Evolutionary conservation across 2,888 invertebrate species (phyloP).

Genomic region (Ochropleura leucogaster): DNA sequence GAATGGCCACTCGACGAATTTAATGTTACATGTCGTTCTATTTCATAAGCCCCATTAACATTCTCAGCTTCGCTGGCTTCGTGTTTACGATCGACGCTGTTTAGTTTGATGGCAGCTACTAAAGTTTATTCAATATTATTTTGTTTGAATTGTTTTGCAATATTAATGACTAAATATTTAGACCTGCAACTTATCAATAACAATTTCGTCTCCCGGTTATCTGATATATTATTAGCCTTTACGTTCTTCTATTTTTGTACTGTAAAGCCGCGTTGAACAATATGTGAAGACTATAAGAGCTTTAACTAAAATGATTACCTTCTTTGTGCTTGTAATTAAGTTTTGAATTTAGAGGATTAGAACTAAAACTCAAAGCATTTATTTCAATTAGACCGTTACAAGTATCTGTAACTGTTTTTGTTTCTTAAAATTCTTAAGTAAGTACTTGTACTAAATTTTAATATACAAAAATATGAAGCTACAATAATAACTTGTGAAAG

Average conservation of each 20-base stretch:
- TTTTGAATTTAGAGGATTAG: not conserved
- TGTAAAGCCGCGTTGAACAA: too few species aligned
- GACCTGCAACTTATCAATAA: not conserved
- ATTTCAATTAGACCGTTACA: too few species aligned
- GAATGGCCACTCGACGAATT: constrained; percentile 80
- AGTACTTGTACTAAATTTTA: too few species aligned
- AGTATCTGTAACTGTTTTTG: too few species aligned
- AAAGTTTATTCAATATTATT: constrained; percentile 1
- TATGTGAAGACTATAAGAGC: not conserved
- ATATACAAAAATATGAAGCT: too few species aligned
- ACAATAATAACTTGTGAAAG: too few species aligned
- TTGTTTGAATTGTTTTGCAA: constrained; percentile 3
- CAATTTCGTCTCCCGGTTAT: not conserved
- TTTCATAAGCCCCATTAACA: constrained; percentile 68
- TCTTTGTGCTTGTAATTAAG: not conserved
- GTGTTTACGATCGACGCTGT: constrained; percentile 35
- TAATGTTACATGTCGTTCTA: constrained; percentile 70
- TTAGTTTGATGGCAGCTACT: constrained; percentile 19
- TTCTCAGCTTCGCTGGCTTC: constrained; percentile 54
- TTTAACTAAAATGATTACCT: not conserved
- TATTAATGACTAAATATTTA: not conserved
- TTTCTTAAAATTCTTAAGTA: too few species aligned
- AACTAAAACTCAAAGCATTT: too few species aligned
- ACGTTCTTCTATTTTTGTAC: not conserved
- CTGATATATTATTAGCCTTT: not conserved